Percentiles rank a stretch among this genome's conserved stretches.
phyloP scores from a whole-genome alignment of 2,113 vertebrate species.

The Ia io region DNA sequence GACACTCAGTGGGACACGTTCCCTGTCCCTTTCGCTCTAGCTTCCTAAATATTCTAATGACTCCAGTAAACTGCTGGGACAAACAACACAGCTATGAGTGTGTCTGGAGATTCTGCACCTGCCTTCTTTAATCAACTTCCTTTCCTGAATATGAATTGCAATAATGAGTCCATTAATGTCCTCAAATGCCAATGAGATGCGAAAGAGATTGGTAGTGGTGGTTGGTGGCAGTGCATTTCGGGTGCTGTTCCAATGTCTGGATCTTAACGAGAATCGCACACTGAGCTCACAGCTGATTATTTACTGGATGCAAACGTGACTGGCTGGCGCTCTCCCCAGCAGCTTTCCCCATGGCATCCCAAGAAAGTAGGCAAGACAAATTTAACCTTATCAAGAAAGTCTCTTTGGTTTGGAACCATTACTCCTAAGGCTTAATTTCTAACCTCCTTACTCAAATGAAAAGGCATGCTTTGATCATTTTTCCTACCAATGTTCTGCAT shows the following conservation, averaged over 20 bases:
- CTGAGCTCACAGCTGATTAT: slow-evolving; percentile 80
- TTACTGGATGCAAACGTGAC: slow-evolving; percentile 72
- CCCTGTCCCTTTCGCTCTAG: slow-evolving; percentile 74
- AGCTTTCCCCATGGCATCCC: not conserved
- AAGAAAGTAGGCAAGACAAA: slow-evolving; percentile 21
- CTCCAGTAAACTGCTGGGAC: slow-evolving; percentile 86
- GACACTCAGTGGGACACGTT: slow-evolving; percentile 26
- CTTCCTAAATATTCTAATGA: slow-evolving; percentile 87
- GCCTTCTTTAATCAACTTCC: slow-evolving; percentile 90
- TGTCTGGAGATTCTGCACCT: slow-evolving; percentile 90
- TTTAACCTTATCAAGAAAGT: not conserved
- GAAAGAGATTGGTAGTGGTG: slow-evolving; percentile 80
- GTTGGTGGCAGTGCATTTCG: slow-evolving; percentile 71
- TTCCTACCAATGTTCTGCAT: not conserved
- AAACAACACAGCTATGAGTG: slow-evolving; percentile 81
- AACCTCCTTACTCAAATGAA: not conserved
- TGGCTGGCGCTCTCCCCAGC: slow-evolving; percentile 51
- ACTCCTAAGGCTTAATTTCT: not conserved
- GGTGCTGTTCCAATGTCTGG: slow-evolving; percentile 81
- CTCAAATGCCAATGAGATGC: slow-evolving; percentile 93
- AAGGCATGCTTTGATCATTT: not conserved
- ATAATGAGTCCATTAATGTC: slow-evolving; percentile 97
- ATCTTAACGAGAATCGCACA: slow-evolving; percentile 84
- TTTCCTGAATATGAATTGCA: slow-evolving; percentile 88
- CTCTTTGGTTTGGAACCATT: not conserved